Base-by-base conservation (phyloP, 1,140 invertebrate genomes). In the Pissodes strobi region DNA sequence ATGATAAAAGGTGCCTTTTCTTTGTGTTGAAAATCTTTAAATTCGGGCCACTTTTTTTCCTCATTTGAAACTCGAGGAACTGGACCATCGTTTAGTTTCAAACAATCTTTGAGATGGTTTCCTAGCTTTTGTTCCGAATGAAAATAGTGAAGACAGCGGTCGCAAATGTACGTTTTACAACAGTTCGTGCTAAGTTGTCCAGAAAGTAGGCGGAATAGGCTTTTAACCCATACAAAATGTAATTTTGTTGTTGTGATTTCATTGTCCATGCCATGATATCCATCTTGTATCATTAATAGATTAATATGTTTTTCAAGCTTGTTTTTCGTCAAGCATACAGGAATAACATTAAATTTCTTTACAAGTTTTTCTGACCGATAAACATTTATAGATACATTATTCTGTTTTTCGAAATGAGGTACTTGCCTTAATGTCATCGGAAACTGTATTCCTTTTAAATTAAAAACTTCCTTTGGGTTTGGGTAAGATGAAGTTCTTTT, bases 211-310 rank as follows among this genome's bases (percentile, higher is more conserved):
- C 71, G 58, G 2, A 57, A 66, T 9, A 76, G 58, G 49, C 74
- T 68, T 45, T 72, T 76, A 8, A 76, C 75, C 60, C 72, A 71
- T 43, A 64, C 59, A 59, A 67, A 76, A 67, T 76, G 74, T n/a
- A 64, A 56, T 45, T 61, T 68, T 21, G 46, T n/a, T n/a, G n/a
- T 27, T n/a, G 1, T n/a, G 9, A n/a, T 22, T n/a, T 49, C 59
- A 9, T 66, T 41, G 15, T 64, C 46, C 17, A 71, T 69, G 25
- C 21, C 22, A 9, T 48, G 17, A 58, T 72, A 74, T 0, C 30
- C 10, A 58, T 72, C 63, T 65, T 74, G 61, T 5, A 75, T 46
- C 0, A 72, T 17, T 1, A 75, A 43, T 8, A 76, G 45, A 39
- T 74, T n/a, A 0, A 74, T 61, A 67, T 76, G 74, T 38, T 38